Evolutionary conservation across 2,888 invertebrate genomes (phyloP).

Genomic region (Ptychoptera contaminata): DNA sequence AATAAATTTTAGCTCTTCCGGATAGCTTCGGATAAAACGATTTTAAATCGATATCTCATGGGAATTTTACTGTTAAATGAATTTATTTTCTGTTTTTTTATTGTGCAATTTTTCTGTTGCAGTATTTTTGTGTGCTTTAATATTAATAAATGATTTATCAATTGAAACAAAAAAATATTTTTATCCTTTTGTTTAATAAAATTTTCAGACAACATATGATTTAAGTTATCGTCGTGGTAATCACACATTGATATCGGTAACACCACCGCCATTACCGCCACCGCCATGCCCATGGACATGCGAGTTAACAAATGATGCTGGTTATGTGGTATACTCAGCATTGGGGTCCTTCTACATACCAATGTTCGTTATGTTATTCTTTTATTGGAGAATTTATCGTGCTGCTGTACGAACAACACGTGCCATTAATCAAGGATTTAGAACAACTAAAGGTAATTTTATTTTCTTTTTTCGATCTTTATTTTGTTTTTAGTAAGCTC

Average conservation of each 20-base stretch:
- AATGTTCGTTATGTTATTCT: constrained; percentile 95
- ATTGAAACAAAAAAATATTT: neutral
- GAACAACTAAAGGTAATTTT: constrained; percentile 61
- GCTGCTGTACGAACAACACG: constrained; percentile 87
- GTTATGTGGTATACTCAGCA: constrained; percentile 93
- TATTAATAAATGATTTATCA: neutral
- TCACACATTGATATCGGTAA: constrained; percentile 8
- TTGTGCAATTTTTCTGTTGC: no score
- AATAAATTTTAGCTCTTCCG: no score
- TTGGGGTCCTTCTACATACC: constrained; percentile 97
- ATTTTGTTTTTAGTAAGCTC: neutral
- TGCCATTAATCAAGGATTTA: constrained; percentile 81
- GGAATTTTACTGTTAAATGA: no score
- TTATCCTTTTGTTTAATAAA: neutral
- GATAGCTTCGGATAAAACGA: no score
- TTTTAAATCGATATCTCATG: no score
- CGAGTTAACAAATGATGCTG: constrained; percentile 82
- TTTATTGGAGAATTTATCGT: constrained; percentile 92
- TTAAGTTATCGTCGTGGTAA: constrained; percentile 4
- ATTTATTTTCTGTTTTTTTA: no score
- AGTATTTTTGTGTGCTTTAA: neutral
- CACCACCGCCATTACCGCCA: constrained; percentile 18
- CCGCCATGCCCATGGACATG: constrained; percentile 72
- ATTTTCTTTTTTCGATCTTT: constrained; percentile 1
- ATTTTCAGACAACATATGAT: constrained; percentile 5